Conservation (phyloP, 2,113 vertebrate genomes). For the Sarotherodon lohbergeri region DNA sequence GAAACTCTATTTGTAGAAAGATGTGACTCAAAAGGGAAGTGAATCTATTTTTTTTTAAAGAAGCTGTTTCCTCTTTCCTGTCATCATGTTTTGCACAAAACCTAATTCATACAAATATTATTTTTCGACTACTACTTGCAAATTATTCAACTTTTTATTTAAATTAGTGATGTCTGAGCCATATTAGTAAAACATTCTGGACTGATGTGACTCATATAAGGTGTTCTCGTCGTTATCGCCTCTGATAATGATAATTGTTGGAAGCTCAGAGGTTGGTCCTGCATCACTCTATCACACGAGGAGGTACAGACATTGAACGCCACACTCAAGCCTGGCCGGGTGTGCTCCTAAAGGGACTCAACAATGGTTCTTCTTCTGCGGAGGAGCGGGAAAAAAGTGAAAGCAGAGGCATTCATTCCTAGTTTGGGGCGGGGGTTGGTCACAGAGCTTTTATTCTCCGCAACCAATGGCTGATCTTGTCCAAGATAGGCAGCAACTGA, state of each 20-base stretch:
- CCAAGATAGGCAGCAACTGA: neutral
- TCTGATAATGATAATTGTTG: neutral
- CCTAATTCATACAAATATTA: neutral
- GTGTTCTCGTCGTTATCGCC: conserved; percentile 12
- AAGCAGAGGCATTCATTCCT: conserved; percentile 42
- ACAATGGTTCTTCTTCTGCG: conserved; percentile 33
- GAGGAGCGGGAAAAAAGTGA: conserved; percentile 25
- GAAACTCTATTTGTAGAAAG: neutral
- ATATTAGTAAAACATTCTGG: neutral
- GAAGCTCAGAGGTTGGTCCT: neutral
- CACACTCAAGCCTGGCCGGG: conserved; percentile 22
- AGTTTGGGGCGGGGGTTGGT: conserved; percentile 20
- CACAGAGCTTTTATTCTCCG: conserved; percentile 30
- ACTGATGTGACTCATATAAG: neutral
- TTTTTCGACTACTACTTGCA: neutral
- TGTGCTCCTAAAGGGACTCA: conserved; percentile 10
- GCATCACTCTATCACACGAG: neutral
- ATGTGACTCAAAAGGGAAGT: neutral
- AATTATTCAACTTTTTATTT: neutral
- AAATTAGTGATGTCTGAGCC: neutral
- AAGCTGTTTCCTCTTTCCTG: neutral
- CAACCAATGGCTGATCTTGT: conserved; percentile 29
- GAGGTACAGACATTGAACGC: conserved; percentile 35
- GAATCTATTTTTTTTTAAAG: neutral
- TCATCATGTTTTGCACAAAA: neutral